A percentile compares a stretch with the other conserved stretches of the same genome.
Conservation (phyloP, 2,113 vertebrate species). For the Tupaia tana region DNA sequence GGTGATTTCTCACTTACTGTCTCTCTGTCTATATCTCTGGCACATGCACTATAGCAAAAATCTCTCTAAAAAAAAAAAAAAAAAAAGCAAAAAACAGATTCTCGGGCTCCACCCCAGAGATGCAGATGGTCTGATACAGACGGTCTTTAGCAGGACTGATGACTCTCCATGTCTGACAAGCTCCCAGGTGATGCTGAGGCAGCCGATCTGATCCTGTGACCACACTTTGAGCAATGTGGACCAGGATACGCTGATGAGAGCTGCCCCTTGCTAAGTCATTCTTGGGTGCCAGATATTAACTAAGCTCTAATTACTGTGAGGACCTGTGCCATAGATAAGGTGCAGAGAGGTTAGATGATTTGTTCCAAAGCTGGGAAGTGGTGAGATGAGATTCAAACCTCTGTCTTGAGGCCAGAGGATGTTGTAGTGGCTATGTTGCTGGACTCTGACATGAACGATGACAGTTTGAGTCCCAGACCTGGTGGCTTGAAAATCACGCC, state of each 20-base stretch:
- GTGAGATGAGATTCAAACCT: neutral
- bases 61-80: no score
- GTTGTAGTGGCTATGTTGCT: no score
- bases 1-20: no score
- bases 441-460: no score
- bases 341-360: neutral
- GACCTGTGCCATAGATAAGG: neutral
- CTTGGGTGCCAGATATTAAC: neutral
- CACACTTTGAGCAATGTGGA: neutral
- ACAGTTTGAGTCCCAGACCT: no score
- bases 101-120: neutral
- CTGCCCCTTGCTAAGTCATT: neutral
- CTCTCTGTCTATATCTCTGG: no score
- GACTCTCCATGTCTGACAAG: no score
- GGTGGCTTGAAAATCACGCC: no score
- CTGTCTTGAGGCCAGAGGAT: neutral
- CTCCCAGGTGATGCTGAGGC: rapidly evolving
- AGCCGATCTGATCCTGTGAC: rapidly evolving
- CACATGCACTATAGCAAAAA: no score
- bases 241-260: neutral
- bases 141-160: rapidly evolving
- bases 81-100: neutral
- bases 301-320: neutral
- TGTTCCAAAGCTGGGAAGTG: neutral
- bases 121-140: neutral